Base-by-base conservation (phyloP, 1,140 invertebrate species). In the Gonioctena quinquepunctata region DNA sequence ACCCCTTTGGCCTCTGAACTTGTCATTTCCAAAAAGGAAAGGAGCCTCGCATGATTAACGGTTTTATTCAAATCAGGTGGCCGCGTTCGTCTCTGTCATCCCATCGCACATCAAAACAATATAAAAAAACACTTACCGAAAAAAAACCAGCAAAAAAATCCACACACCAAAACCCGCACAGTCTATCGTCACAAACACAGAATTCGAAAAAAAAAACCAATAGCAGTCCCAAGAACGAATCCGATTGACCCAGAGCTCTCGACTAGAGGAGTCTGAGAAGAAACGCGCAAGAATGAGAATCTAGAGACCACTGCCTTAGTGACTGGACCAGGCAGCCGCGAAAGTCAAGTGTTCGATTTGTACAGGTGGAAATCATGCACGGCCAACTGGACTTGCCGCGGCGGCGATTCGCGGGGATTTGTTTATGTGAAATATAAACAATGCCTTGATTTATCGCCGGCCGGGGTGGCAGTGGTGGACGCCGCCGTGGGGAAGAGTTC, bases 401-500 rank as follows among this genome's bases (percentile, higher is more conserved):
- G 33, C 33, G 13, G 27, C 23, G 59, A 61, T 27, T 61, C 27
- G 25, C 23, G 59, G 26, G 27, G 59, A 27, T 61, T 61, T 61
- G 59, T 61, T 61, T 61, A 61, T 61, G 59, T 61, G 59, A 28
- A 28, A 61, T 61, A 61, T 61, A 61, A 61, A 61, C 59, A 61
- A 61, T 61, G 59, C 21, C 27, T 61, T 61, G 59, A 61, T 61
- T 61, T 61, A 61, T 61, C 50, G 6, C 11, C 50, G 33, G 33
- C 33, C 16, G 33, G 33, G 33, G 33, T 42, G 33, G 33, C 33
- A 13, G 33, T n/a, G 33, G n/a, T n/a, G 33, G n/a, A 42, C 33
- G 33, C 33, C 11, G 33, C 11, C 33, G 33, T n/a, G n/a, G n/a
- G n/a, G n/a, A n/a, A 42, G 8, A 42, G 33, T 42, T 42, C 33